Percentiles rank a stretch among this genome's conserved stretches.
These are phyloP conservation scores for Synanthedon tipuliformis DNA, from an alignment of 2,888 invertebrate species.

Conservation along the genomic window DNA sequence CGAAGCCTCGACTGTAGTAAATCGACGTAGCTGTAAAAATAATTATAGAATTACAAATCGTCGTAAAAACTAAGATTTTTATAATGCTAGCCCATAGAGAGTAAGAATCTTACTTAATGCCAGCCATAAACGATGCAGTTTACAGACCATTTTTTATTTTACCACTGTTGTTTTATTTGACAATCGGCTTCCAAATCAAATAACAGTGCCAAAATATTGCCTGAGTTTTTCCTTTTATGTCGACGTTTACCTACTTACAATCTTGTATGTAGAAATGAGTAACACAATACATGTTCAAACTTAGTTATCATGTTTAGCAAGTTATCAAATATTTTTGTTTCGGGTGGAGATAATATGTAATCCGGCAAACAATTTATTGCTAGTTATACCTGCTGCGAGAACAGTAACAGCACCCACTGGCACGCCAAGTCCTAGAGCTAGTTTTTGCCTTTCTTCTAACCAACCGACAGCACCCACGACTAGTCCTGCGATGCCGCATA, in stretches of 20 bases:
- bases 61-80: neutral
- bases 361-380: too few species aligned
- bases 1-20: constrained; percentile 61
- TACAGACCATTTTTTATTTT: too few species aligned
- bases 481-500: constrained; percentile 68
- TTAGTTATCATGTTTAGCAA: neutral
- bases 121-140: too few species aligned
- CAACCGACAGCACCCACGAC: constrained; percentile 71
- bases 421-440: constrained; percentile 65
- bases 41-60: neutral
- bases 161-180: too few species aligned
- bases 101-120: too few species aligned
- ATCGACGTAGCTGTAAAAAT: constrained; percentile 45
- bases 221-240: too few species aligned
- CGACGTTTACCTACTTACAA: too few species aligned
- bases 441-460: constrained; percentile 64
- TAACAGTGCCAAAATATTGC: too few species aligned
- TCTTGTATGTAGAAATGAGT: neutral
- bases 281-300: neutral
- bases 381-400: constrained; percentile 51
- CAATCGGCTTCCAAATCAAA: too few species aligned
- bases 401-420: constrained; percentile 68
- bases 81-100: too few species aligned
- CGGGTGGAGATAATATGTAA: too few species aligned
- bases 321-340: neutral